Base-by-base conservation (phyloP, 2,797 vertebrate species). In the Rhodeus uyekii region DNA sequence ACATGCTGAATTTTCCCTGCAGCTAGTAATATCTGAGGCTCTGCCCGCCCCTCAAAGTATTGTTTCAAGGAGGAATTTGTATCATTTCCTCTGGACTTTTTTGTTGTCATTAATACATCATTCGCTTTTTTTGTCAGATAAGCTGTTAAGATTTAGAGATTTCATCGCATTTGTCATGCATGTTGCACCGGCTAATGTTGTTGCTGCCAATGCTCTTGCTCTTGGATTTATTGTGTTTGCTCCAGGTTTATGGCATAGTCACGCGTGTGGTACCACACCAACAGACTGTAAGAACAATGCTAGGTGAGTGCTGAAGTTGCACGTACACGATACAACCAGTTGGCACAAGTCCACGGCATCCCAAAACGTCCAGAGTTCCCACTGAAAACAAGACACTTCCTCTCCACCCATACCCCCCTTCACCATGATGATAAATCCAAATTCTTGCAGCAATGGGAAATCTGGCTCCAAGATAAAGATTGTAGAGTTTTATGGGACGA, bases 381-480 rank as follows among this genome's bases (percentile, higher is more conserved):
- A 48, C 75, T 89, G 86, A 84, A 92, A 92, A 89, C 88, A 86
- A 87, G 85, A 50, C 73, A 85, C 86, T 91, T 94, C 92, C 93
- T 90, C 90, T 89, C 89, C 90, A 90, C 90, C 89, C 90, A 90
- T 85, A 90, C 88, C 84, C 89, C 89, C 27, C 74, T 68, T 83
- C 69, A 82, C 61, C 67, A 73, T 84, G 76, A 85, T 77, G 58
- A 90, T 90, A 89, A 69, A 18, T 87, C 83, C 61, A 74, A 77
- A 78, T 36, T 82, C 65, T 14, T 69, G 53, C 39, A 77, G 76
- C 82, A 78, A 69, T 87, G 78, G 86, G 74, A 87, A 87, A 78
- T 84, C 81, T 80, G 79, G 50, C 58, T 85, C 72, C 69, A 76
- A 87, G 80, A 83, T 85, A 84, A 81, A 84, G 19, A 29, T 48